phyloP scores from a whole-genome alignment of 2,797 vertebrate species.

The Acanthornis magna region DNA sequence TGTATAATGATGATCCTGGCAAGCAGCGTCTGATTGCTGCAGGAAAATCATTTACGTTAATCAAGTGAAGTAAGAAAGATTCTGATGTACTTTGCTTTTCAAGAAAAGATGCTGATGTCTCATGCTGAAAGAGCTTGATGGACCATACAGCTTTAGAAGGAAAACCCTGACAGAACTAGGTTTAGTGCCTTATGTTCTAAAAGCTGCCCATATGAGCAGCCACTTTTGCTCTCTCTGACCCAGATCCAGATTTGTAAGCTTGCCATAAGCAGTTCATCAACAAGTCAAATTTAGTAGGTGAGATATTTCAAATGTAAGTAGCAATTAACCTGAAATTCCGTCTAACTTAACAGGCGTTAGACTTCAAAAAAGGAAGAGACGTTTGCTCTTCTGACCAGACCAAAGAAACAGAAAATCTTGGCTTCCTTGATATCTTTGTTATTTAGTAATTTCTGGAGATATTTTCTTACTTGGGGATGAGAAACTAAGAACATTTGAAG shows the following conservation, averaged over 20 bases:
- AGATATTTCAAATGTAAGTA: not conserved
- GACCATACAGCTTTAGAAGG: not conserved
- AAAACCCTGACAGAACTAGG: not conserved
- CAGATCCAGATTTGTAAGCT: not conserved
- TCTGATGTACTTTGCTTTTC: slow-evolving; percentile 1
- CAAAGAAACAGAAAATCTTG: not conserved
- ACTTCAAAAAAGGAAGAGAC: not conserved
- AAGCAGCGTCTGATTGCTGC: slow-evolving; percentile 62
- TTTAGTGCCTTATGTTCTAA: not conserved
- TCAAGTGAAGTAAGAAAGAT: slow-evolving; percentile 56
- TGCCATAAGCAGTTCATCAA: not conserved
- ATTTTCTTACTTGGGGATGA: not conserved
- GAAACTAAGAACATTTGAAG: not conserved
- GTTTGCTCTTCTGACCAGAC: not conserved
- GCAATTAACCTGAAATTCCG: not conserved
- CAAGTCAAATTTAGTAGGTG: not conserved
- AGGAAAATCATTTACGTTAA: slow-evolving; percentile 68
- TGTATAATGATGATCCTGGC: slow-evolving; percentile 63
- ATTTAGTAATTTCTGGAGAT: not conserved
- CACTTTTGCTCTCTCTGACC: not conserved
- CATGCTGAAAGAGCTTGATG: not conserved
- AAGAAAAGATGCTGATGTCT: slow-evolving; percentile 4
- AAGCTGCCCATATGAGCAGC: not conserved
- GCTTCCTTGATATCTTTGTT: not conserved
- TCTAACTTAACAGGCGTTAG: not conserved